Evolutionary conservation across 1,140 invertebrate species (phyloP), one percentile per base, ranked within the genome.

Genomic region (Bombus confusus): DNA sequence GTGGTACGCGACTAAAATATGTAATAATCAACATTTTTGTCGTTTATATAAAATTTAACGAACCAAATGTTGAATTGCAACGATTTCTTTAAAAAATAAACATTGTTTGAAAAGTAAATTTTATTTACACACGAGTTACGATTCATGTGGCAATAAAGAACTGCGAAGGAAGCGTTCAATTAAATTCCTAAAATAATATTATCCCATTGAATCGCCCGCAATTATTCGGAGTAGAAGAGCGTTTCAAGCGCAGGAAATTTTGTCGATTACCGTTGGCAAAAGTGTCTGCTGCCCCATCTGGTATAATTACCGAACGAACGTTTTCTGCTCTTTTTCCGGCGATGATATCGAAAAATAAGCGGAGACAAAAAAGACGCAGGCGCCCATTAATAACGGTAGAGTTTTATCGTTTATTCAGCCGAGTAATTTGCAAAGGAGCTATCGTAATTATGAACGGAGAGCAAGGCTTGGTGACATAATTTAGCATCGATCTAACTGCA

Each of bases 281-380:
- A 80, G 83, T 77, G 39, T 34, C 22, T 64, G 64, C 37, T 52
- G 47, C 4, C 34, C 52, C 68, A 62, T 80, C 83, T 84, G 83
- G n/a, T 47, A 72, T 39, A 80, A 85, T 85, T 80, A 80, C 39
- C 57, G 66, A 80, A 62, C 47, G 64, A 43, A 72, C 47, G 39
- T 62, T 85, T 85, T 52, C 71, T 52, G 37, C 57, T 68, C 71
- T 80, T 71, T 59, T 71, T 37, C 64, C 31, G 0, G 25, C 41
- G 69, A 47, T 64, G 37, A 75, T 85, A 85, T 85, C 62, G 79
- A 68, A 39, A 81, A 75, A 68, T 81, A 43, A 81, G 79, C 41
- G n/a, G 47, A 47, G 22, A 41, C n/a, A 62, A 43, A 37, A 39
- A 39, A 62, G n/a, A 79, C 28, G 59, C 71, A 13, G 43, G 25